Conservation (phyloP, 2,888 invertebrate genomes). For the Plemyria rubiginata region DNA sequence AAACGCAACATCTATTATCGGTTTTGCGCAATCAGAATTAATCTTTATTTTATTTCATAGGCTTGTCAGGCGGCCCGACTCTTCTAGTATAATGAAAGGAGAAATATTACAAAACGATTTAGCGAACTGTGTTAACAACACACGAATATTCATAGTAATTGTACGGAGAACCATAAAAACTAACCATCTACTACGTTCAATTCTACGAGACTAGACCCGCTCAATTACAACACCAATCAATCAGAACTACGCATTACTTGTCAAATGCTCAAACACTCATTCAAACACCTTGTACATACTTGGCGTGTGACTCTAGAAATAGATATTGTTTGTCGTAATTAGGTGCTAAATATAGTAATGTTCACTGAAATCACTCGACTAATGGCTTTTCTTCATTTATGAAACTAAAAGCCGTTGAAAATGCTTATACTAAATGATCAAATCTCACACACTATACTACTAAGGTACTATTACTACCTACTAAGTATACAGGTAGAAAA, state of each 20-base stretch:
- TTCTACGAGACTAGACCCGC: no score
- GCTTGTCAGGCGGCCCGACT: not conserved
- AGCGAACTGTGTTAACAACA: not conserved
- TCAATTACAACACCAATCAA: constrained; percentile 22
- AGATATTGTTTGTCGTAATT: constrained; percentile 24
- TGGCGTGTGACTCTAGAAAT: constrained; percentile 21
- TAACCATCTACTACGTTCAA: constrained; percentile 1
- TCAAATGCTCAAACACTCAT: constrained; percentile 22
- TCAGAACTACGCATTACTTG: constrained; percentile 20
- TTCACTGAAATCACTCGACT: constrained; percentile 12
- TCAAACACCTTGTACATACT: constrained; percentile 29
- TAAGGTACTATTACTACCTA: no score
- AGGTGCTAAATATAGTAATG: constrained; percentile 24
- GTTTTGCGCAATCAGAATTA: not conserved
- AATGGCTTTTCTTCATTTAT: constrained; percentile 5
- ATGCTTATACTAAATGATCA: not conserved
- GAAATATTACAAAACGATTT: not conserved
- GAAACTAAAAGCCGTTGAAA: not conserved
- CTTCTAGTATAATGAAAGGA: not conserved
- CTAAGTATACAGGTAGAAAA: no score
- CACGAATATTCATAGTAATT: constrained; percentile 3
- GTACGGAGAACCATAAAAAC: not conserved
- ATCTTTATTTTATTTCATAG: not conserved
- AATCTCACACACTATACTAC: no score
- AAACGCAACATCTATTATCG: not conserved